Conservation (phyloP, 2,113 vertebrate species). For the Dipodomys merriami region DNA sequence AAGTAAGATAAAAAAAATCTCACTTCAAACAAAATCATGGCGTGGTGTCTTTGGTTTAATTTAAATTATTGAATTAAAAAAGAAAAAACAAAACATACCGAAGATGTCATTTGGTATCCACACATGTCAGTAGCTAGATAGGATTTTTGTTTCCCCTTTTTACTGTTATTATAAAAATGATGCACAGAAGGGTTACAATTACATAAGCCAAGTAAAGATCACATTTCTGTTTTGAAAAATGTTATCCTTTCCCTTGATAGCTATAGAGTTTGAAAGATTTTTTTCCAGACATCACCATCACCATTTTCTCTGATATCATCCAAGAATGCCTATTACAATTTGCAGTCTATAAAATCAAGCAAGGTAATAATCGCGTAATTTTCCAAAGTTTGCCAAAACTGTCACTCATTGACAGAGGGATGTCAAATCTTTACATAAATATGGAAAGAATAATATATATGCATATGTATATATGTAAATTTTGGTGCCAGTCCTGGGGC, state of each 20-base stretch:
- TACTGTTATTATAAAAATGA: no score
- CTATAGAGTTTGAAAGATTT: neutral
- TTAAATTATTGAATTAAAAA: conserved; percentile 18
- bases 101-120: neutral
- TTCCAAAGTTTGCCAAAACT: neutral
- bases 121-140: no score
- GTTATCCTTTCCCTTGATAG: no score
- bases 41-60: conserved; percentile 15
- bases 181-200: no score
- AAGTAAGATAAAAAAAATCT: conserved; percentile 47
- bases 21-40: neutral
- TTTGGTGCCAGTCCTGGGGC: no score
- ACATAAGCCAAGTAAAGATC: no score
- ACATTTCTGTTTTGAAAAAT: no score
- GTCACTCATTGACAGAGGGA: neutral
- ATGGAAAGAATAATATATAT: no score
- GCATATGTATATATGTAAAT: no score
- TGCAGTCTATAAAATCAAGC: conserved; percentile 15
- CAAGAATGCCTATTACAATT: neutral
- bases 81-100: neutral
- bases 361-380: neutral
- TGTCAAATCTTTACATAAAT: neutral
- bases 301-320: neutral
- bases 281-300: neutral
- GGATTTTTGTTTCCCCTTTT: no score